A percentile compares a stretch with the other conserved stretches of the same genome.
Conservation (phyloP, 2,888 invertebrate genomes). For the Agonopterix alstromeriana region DNA sequence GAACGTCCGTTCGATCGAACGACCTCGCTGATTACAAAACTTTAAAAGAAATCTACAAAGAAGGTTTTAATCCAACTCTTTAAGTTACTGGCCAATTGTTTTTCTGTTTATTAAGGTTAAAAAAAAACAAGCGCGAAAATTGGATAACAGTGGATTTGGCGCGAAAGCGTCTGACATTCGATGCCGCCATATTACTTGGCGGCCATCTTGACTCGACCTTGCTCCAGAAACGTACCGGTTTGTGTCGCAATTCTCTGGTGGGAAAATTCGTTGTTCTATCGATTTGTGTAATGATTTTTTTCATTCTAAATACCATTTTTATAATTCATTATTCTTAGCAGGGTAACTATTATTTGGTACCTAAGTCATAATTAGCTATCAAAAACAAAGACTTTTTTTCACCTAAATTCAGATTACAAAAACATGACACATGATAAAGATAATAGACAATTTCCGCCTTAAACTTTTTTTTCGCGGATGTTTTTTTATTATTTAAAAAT, state of each 20-base stretch:
- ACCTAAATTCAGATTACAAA: too few relatives aligned
- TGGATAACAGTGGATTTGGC: constrained; percentile 37
- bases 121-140: constrained; percentile 5
- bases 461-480: too few relatives aligned
- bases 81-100: constrained; percentile 8
- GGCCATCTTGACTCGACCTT: constrained; percentile 62
- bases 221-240: constrained; percentile 61
- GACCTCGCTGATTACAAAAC: constrained; percentile 42
- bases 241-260: constrained; percentile 57
- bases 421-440: too few relatives aligned
- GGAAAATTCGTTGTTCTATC: constrained; percentile 58
- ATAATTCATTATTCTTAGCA: too few relatives aligned
- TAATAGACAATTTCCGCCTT: too few relatives aligned
- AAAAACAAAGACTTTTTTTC: too few relatives aligned
- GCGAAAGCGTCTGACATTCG: constrained; percentile 63
- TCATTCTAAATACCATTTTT: too few relatives aligned
- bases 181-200: constrained; percentile 48
- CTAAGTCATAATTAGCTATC: too few relatives aligned
- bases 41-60: constrained; percentile 20
- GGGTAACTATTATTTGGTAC: too few relatives aligned
- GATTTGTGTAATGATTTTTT: constrained; percentile 22
- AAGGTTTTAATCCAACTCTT: constrained; percentile 20
- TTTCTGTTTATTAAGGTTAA: background rate
- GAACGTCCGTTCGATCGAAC: constrained; percentile 34
- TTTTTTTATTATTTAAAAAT: too few relatives aligned